Base-by-base conservation (phyloP, 2,113 vertebrate genomes). In the Collichthys lucidus region DNA sequence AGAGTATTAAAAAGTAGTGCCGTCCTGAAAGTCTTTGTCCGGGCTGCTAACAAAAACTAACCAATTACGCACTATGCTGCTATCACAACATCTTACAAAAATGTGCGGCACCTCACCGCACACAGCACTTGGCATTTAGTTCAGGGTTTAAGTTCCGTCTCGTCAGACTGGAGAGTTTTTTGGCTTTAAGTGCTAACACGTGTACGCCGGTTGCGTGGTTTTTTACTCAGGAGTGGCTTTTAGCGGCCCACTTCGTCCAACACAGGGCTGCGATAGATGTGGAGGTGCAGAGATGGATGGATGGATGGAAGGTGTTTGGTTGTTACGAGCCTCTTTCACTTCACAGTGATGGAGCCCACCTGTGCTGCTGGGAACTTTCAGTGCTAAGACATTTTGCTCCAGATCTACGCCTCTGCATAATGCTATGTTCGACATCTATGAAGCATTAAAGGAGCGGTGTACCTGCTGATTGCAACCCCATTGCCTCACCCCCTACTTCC, bases 211-310 rank as follows among this genome's bases (percentile, higher is more conserved):
- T 26, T 74, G 49, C 5, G 31, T 2, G 11, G 42, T 70, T 74
- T 70, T 35, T 84, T n/a, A n/a, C 26, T 65, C 26, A 70, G 26
- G 55, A 64, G 66, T 29, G 79, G 53, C 59, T 74, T 85, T 78
- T 42, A 63, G 53, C 9, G 40, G 35, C 26, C 70, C 31, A 53
- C 46, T 79, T 11, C n/a, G 20, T 57, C 46, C 35, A 40, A 46
- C 60, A 61, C 24, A 31, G 35, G 11, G 35, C 35, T 49, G 57
- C 49, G 16, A 63, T 22, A 2, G 65, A 11, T 22, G 12, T 15
- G 16, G 50, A 57, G 40, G 24, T 60, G 24, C 2, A 63, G 50
- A 66, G 44, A 44, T 29, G 59, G 42, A 42, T 59, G 57, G 11
- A 44, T 29, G 50, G 42, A 42, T 59, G 59, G 11, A 40, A 66